Evolutionary conservation across 2,888 invertebrate species (phyloP), one percentile per base, ranked within the genome.

Genomic region (Colostygia pectinataria): DNA sequence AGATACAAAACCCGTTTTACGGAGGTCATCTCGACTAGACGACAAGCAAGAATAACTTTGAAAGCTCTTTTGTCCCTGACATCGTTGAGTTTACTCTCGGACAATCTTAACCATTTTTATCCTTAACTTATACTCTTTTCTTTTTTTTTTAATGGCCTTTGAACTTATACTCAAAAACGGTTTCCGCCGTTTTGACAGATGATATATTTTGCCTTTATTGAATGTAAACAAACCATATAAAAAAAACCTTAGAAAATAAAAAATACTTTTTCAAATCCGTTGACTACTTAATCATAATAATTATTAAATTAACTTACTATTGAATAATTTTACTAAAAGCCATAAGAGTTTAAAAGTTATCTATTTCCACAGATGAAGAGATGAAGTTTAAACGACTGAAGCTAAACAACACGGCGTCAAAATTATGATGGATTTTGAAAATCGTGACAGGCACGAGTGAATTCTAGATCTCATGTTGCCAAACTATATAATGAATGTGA

Each of bases 291-390:
- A n/a, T n/a, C n/a, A n/a, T 4, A 6, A 1, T 20, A 20, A 20
- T 6, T 20, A 6, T 2, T 6, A 5, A 5, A 6, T 20, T 5
- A 20, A 20, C 20, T 28, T 9, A 5, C 38, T 12, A 39, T n/a
- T n/a, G n/a, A n/a, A n/a, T n/a, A n/a, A n/a, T n/a, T n/a, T n/a
- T n/a, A n/a, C n/a, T n/a, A n/a, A n/a, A n/a, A n/a, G n/a, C n/a
- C n/a, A 34, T 25, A 14, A 10, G 33, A 10, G 25, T 33, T 38
- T 24, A 44, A 31, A 44, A 31, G 12, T 49, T 33, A 25, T 41
- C 34, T 57, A 2, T 42, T 49, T 74, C 74, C 60, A 45, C 84
- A 88, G 88, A 86, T 89, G 88, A 89, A 89, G 88, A 75, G 83
- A 81, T 57, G 44, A 63, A 55, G 39, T 41, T 44, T 43, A 54